Base-by-base conservation (phyloP, 2,797 vertebrate species). In the Miichthys miiuy region DNA sequence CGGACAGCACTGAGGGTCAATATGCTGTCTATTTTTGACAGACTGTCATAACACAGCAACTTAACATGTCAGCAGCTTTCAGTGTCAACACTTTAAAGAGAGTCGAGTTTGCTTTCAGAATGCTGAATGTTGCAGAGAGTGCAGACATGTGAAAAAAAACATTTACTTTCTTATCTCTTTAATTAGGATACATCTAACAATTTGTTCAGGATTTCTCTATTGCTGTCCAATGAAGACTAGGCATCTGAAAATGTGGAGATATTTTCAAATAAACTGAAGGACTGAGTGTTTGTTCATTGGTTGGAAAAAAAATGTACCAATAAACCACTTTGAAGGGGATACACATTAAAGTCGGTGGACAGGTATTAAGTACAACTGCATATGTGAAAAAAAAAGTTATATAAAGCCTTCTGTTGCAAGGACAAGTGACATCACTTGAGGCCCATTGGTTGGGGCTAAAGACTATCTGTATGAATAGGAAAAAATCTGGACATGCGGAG, bases 1-100 rank as follows among this genome's bases (percentile, higher is more conserved):
- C 72, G 51, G 46, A 21, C 52, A 62, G 64, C 4, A 55, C 67
- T 69, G 34, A 52, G 47, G 77, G 82, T 85, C 72, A 82, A 38
- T 20, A 34, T 17, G 44, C 63, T 68, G 30, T 65, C 55, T 61
- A 55, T 60, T 57, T 77, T 38, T 56, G 82, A 85, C 68, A 72
- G 12, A 55, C 56, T 86, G 72, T 89, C 81, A 83, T 64, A 83
- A 85, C 68, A 75, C 17, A 64, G 68, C 52, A 66, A 62, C 63
- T 74, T 75, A 30, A 52, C 48, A 70, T 66, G 73, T 76, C 82
- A 81, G 72, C 58, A 64, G 68, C 61, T 72, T 70, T 80, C 52
- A 61, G 50, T 42, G 17, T 66, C 56, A 60, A 60, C 38, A 51
- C 12, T 69, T 54, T 9, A 23, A 54, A 52, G 55, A 21, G 50